These are phyloP conservation scores for Cosmopolites sordidus DNA, from an alignment of 2,888 invertebrate species.

Conservation along the genomic window DNA sequence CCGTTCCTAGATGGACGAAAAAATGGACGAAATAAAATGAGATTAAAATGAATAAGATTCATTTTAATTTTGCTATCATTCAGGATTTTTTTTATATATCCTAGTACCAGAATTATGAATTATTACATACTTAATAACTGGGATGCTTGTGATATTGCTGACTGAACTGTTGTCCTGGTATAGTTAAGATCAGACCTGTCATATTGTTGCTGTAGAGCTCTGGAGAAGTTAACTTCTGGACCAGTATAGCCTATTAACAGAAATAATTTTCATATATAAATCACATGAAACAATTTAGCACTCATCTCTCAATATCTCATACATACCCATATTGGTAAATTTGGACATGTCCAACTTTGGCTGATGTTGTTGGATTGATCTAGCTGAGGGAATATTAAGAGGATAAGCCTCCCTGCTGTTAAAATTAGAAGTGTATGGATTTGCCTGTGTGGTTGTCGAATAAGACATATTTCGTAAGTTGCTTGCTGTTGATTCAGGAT, in stretches of 20 bases:
- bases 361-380: conserved; percentile 28
- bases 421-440: conserved; percentile 33
- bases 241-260: conserved; percentile 35
- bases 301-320: background rate
- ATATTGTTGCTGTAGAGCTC: conserved; percentile 35
- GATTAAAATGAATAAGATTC: too few relatives aligned
- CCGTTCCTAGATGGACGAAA: too few relatives aligned
- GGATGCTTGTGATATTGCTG: conserved; percentile 26
- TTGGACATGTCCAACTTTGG: conserved; percentile 44
- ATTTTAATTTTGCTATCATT: too few relatives aligned
- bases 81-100: too few relatives aligned
- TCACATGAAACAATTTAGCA: background rate
- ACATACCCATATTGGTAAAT: conserved; percentile 44
- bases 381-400: conserved; percentile 37
- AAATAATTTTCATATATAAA: background rate
- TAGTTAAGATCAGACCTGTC: conserved; percentile 31
- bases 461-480: conserved; percentile 14
- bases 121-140: conserved; percentile 19
- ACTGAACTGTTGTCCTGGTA: conserved; percentile 29
- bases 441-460: conserved; percentile 18
- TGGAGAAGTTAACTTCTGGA: conserved; percentile 39
- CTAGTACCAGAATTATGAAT: too few relatives aligned
- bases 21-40: background rate
- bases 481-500: background rate
- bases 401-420: conserved; percentile 35